A percentile compares a stretch with the other conserved stretches of the same genome.
Conservation (phyloP, 2,888 invertebrate genomes). For the Lasioglossum calceatum region DNA sequence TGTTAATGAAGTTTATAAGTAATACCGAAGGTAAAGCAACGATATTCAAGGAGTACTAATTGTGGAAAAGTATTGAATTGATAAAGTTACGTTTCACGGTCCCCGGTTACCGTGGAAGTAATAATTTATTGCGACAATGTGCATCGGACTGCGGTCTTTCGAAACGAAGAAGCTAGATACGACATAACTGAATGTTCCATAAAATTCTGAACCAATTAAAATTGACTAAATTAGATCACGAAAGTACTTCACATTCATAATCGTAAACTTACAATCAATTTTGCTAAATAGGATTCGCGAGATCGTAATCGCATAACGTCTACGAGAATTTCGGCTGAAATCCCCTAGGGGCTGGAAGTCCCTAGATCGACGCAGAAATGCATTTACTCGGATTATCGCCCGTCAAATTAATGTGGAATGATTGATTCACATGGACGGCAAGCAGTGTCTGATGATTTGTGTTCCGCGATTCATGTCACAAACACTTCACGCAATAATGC, state of each 20-base stretch:
- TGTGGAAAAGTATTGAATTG: neutral
- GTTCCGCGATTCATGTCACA: constrained; percentile 6
- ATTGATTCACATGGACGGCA: neutral
- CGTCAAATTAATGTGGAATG: constrained; percentile 9
- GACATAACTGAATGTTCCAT: neutral
- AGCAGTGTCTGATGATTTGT: neutral
- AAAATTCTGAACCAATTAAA: neutral
- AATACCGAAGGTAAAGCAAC: neutral
- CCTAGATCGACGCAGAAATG: neutral
- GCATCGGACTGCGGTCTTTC: neutral
- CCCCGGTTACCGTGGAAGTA: neutral
- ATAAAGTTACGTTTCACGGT: neutral
- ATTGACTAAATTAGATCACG: neutral
- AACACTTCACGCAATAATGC: neutral
- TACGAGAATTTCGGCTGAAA: neutral
- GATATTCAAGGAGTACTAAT: neutral
- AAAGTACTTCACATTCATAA: too few species aligned
- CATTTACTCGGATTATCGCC: constrained; percentile 12
- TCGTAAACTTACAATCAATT: neutral
- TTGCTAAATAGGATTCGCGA: neutral
- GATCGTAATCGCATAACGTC: neutral
- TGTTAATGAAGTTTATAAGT: constrained; percentile 11
- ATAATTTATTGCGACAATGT: neutral
- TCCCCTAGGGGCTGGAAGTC: neutral
- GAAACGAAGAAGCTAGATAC: neutral